A percentile compares a stretch with the other conserved stretches of the same genome.
phyloP scores from a whole-genome alignment of 2,113 vertebrate species.

The Tetraodon nigroviridis region DNA sequence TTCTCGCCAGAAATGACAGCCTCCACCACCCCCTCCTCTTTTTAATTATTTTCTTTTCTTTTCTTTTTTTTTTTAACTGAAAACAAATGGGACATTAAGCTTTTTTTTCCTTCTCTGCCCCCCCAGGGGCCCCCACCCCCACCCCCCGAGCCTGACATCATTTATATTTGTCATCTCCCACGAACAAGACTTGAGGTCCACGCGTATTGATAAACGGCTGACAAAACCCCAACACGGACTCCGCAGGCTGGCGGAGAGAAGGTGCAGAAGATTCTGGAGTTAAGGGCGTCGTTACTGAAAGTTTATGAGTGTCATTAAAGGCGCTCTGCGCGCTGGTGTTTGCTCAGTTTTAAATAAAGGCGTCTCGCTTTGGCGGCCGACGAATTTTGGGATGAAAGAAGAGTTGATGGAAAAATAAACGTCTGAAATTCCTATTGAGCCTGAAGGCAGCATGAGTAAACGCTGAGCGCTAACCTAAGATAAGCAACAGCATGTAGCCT shows the following conservation, averaged over 20 bases:
- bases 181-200: constrained; percentile 67
- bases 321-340: too few species aligned
- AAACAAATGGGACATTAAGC: constrained; percentile 70
- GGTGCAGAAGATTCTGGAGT: neutral
- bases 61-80: constrained; percentile 53
- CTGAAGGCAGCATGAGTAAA: constrained; percentile 8
- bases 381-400: constrained; percentile 33
- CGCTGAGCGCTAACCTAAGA: constrained; percentile 16
- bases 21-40: too few species aligned
- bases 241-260: neutral
- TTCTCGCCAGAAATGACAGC: constrained; percentile 40
- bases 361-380: constrained; percentile 5
- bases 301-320: too few species aligned
- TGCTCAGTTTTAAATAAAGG: too few species aligned
- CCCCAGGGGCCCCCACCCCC: too few species aligned
- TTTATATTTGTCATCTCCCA: constrained; percentile 78
- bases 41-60: too few species aligned
- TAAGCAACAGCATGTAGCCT: constrained; percentile 30
- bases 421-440: neutral
- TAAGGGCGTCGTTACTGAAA: too few species aligned
- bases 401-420: neutral
- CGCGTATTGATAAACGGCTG: constrained; percentile 55
- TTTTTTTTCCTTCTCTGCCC: constrained; percentile 50
- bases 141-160: constrained; percentile 70
- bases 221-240: neutral